Conservation (phyloP, 2,113 vertebrate genomes). For the Alouatta palliata region DNA sequence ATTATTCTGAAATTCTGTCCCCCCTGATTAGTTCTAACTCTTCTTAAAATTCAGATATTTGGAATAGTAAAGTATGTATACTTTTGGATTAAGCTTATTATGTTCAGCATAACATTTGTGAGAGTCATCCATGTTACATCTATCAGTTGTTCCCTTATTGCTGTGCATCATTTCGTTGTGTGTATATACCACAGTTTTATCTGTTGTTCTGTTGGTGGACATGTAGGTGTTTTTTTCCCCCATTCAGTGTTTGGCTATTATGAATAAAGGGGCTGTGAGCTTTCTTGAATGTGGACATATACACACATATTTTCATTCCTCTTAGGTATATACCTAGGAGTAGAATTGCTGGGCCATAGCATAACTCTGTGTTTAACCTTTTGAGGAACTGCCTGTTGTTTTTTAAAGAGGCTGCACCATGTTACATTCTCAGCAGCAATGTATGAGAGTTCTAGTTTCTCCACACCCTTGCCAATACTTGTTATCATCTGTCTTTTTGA, state of each 20-base stretch:
- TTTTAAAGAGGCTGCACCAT: too few species aligned
- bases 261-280: too few species aligned
- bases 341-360: too few species aligned
- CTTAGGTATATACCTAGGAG: too few species aligned
- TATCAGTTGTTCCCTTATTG: neutral
- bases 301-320: too few species aligned
- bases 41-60: neutral
- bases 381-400: too few species aligned
- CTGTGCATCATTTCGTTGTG: neutral
- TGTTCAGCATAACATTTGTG: neutral
- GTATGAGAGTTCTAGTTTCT: too few species aligned
- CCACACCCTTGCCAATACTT: too few species aligned
- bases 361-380: too few species aligned
- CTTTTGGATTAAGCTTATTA: neutral
- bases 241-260: neutral
- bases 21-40: neutral
- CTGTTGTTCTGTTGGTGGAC: neutral
- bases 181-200: neutral
- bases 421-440: too few species aligned
- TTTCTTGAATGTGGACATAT: too few species aligned
- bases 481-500: too few species aligned
- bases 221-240: neutral
- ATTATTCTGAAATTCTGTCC: neutral
- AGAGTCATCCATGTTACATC: neutral
- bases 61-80: neutral